Evolutionary conservation across 2,888 invertebrate genomes (phyloP).

Genomic region (Piscicola geometra): DNA sequence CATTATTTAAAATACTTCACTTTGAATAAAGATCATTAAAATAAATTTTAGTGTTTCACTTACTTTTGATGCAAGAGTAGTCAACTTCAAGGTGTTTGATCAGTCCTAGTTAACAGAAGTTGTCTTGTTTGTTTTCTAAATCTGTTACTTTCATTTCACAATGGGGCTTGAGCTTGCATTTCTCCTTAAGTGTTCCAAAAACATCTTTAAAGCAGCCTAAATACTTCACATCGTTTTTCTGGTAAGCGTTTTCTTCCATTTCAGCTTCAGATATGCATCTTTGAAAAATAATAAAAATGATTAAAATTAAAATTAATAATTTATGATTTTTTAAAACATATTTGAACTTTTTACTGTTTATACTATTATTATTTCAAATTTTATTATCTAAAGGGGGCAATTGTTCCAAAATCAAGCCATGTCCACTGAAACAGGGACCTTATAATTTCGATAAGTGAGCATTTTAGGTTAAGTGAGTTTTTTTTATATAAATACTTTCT

Average conservation of each 20-base stretch:
- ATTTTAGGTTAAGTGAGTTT: too few relatives aligned
- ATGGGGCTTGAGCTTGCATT: conserved; percentile 19
- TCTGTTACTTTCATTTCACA: conserved; percentile 28
- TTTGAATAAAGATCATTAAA: not conserved
- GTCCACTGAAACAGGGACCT: too few relatives aligned
- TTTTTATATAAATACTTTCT: too few relatives aligned
- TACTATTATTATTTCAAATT: too few relatives aligned
- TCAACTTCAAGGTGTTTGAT: conserved; percentile 31
- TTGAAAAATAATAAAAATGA: too few relatives aligned
- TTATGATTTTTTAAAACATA: too few relatives aligned
- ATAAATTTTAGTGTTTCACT: not conserved
- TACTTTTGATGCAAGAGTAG: conserved; percentile 34
- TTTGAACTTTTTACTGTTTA: too few relatives aligned
- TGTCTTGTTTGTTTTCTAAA: conserved; percentile 3
- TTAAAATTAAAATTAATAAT: too few relatives aligned
- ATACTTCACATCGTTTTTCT: conserved; percentile 8
- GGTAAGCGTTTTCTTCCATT: conserved; percentile 1
- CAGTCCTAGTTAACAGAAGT: conserved; percentile 28
- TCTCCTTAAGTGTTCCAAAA: not conserved
- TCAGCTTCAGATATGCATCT: conserved; percentile 26
- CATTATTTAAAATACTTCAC: not conserved
- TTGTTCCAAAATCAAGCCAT: too few relatives aligned
- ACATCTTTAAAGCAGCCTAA: conserved; percentile 36
- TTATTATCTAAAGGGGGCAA: too few relatives aligned
- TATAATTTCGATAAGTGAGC: too few relatives aligned